Base-by-base conservation (phyloP, 2,888 invertebrate species). In the Cephus spinipes region DNA sequence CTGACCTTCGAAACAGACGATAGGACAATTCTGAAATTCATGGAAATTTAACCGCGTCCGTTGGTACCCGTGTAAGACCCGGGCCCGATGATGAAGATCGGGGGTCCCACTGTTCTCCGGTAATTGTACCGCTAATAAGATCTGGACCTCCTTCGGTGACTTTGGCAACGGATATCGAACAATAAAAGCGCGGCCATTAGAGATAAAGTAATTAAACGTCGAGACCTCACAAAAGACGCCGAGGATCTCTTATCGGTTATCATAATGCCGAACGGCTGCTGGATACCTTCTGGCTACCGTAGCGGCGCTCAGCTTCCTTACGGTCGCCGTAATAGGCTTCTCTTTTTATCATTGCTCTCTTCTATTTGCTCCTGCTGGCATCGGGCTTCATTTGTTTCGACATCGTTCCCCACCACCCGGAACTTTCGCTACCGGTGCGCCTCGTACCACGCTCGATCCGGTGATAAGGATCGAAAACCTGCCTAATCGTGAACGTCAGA, bases 151-250 rank as follows among this genome's bases (percentile, higher is more conserved):
- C 69, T 74, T 74, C 81, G 81, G 81, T 76, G 76, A 55, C 34
- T 31, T 74, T 34, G 75, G 33, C 35, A 68, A 75, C 31, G 12
- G 31, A 71, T 71, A 71, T 33, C 31, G 31, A 69, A 73, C 35
- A 79, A 77, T 71, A 77, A 78, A 80, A 76, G 79, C 36, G 75
- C 77, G 73, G 73, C 79, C 82, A 77, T 81, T 80, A 79, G 75
- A 77, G 78, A 83, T 78, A 79, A 84, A 80, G 80, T 82, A 84
- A 84, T 84, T 84, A 84, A 76, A 83, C 80, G 73, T 35, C 74
- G 9, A 69, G 40, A 73, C 40, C 69, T 71, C 75, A 76, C 78
- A 76, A 78, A 78, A 78, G 78, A 78, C n/a, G 73, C 78, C 78
- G 78, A 71, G 36, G 12, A 55, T 36, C 34, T 69, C 73, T 78